Evolutionary conservation across 2,797 vertebrate genomes (phyloP), one percentile per base, ranked within the genome.

Genomic region (Vipera latastei): DNA sequence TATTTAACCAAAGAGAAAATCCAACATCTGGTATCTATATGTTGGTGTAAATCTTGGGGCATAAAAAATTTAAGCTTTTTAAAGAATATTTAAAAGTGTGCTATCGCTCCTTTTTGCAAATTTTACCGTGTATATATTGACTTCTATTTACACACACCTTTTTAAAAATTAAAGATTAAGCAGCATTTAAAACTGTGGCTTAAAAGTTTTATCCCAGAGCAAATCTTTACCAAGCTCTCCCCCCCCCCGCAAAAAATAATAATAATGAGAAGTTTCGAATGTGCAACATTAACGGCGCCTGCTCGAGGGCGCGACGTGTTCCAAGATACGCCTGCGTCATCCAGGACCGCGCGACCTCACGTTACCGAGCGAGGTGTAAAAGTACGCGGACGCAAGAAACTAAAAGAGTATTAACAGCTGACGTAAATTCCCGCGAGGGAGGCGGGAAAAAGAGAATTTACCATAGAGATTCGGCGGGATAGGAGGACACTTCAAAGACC

Each of bases 61-160:
- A 8, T 26, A 55, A 53, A 63, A 61, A 61, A 4, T 65, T 87
- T 91, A 4, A 38, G 28, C 22, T 63, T 87, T 51, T 59, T 61
- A 56, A 32, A 90, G 9, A 48, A 12, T 83, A 60, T 61, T 65
- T 87, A 55, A 56, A n/a, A 73, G 6, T 26, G 63, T 88, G n/a
- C 85, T 61, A 20, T 55, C 44, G 28, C n/a, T 91, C 60, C n/a
- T 65, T 56, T 56, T 92, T 88, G 91, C 57, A 78, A 92, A 92
- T 59, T 14, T 14, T 59, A 69, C 38, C 59, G 65, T 78, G 55
- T 89, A 65, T 65, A 87, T 18, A 56, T 53, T 53, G 51, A 44
- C 53, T 63, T n/a, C 90, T 55, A 83, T 48, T 20, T 83, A 83
- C 38, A 32, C 14, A 1, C n/a, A 25, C 38, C 73, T 83, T 48